Evolutionary conservation across 2,113 vertebrate genomes (phyloP).

Genomic region (Corythaeola cristata): DNA sequence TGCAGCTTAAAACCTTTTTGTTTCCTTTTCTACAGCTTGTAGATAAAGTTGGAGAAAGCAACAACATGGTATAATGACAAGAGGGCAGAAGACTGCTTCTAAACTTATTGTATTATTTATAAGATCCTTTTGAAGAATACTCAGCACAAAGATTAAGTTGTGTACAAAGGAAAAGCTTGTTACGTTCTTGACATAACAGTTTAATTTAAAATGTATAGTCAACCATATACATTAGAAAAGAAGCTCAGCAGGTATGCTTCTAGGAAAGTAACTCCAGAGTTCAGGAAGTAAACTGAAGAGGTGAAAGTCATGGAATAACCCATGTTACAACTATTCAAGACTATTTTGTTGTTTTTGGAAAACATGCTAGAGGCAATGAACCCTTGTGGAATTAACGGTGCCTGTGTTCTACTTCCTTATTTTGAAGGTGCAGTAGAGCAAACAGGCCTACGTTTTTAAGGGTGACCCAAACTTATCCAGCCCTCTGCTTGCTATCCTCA

Average conservation of each 20-base stretch:
- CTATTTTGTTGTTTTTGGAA: constrained; percentile 30
- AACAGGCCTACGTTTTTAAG: constrained; percentile 47
- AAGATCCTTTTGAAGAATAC: constrained; percentile 78
- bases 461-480: constrained; percentile 32
- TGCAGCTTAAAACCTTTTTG: constrained; percentile 9
- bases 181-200: constrained; percentile 74
- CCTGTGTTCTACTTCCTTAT: constrained; percentile 68
- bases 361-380: constrained; percentile 14
- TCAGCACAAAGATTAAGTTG: constrained; percentile 79
- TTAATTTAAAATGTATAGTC: constrained; percentile 74
- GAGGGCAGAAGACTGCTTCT: constrained; percentile 76
- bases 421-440: constrained; percentile 55
- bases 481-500: constrained; percentile 15
- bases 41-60: constrained; percentile 94
- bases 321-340: constrained; percentile 43
- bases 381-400: constrained; percentile 38
- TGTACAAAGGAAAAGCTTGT: constrained; percentile 76
- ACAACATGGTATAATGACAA: constrained; percentile 94
- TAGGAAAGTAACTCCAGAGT: constrained; percentile 56
- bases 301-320: constrained; percentile 30
- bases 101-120: constrained; percentile 80
- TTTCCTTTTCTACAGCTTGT: constrained; percentile 83
- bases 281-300: constrained; percentile 59
- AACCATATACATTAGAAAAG: constrained; percentile 67
- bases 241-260: constrained; percentile 61